phyloP scores from a whole-genome alignment of 2,888 invertebrate genomes.

The Byasa hedistus region DNA sequence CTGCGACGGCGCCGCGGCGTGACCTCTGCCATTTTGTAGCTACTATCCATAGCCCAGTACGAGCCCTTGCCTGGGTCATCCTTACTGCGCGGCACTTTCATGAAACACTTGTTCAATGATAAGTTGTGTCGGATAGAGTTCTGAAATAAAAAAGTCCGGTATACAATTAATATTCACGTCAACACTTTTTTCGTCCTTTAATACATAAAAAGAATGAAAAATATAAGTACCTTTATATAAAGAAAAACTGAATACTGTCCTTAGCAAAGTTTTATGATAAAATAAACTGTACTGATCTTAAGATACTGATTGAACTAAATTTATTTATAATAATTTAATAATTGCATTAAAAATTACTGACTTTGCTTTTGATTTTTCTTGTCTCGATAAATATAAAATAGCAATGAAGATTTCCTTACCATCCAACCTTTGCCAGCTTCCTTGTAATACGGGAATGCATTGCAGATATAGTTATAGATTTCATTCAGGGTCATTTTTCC shows the following conservation, averaged over 20 bases:
- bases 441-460: slow-evolving; percentile 85
- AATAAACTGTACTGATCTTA: too few species aligned
- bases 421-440: slow-evolving; percentile 86
- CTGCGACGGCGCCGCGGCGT: slow-evolving; percentile 75
- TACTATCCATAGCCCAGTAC: slow-evolving; percentile 82
- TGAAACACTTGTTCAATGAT: slow-evolving; percentile 86
- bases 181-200: too few species aligned
- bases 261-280: too few species aligned
- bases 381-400: too few species aligned
- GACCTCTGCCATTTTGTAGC: slow-evolving; percentile 77
- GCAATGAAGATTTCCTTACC: slow-evolving; percentile 61
- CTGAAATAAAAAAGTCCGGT: slow-evolving; percentile 63
- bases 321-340: too few species aligned
- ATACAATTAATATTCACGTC: background rate
- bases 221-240: too few species aligned
- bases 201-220: too few species aligned
- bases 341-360: too few species aligned
- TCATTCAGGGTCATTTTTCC: slow-evolving; percentile 87
- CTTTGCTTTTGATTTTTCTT: too few species aligned
- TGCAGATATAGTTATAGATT: slow-evolving; percentile 86
- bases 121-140: slow-evolving; percentile 86
- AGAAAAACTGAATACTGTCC: too few species aligned
- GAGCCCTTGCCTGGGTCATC: slow-evolving; percentile 86
- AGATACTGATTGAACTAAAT: too few species aligned
- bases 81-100: slow-evolving; percentile 85